phyloP scores from a whole-genome alignment of 92 coral and sea anemone species.

The Phenganax marumi region DNA sequence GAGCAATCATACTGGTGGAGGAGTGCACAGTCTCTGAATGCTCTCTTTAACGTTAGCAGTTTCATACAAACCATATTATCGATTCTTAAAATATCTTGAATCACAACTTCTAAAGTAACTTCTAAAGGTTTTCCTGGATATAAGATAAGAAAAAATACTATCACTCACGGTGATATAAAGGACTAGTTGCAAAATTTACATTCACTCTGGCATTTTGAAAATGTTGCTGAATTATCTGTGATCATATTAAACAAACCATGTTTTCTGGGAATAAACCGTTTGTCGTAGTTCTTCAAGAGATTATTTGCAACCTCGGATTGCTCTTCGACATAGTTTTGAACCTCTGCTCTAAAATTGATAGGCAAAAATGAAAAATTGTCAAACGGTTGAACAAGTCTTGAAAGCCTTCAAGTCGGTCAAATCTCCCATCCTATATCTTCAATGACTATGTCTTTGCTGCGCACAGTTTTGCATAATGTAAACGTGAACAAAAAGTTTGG shows the following conservation, averaged over 20 bases:
- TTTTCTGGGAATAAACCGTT: constrained; percentile 68
- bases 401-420: too few species aligned
- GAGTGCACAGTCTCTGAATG: too few species aligned
- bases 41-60: too few species aligned
- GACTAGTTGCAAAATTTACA: too few species aligned
- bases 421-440: too few species aligned
- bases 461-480: not conserved
- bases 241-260: constrained; percentile 56
- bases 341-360: not conserved
- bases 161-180: too few species aligned
- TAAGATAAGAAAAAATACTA: not conserved
- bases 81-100: not conserved
- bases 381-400: too few species aligned
- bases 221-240: not conserved
- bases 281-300: constrained; percentile 62
- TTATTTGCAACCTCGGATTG: not conserved
- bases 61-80: constrained; percentile 1
- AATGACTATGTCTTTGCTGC: not conserved
- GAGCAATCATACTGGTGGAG: too few species aligned
- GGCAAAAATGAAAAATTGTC: not conserved
- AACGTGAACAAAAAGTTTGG: not conserved
- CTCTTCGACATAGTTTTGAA: not conserved
- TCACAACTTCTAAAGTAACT: not conserved
- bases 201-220: too few species aligned
- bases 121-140: not conserved